Percentiles rank a stretch among this genome's conserved stretches.
Evolutionary conservation across 2,797 vertebrate species (phyloP).

Genomic region (Poeciliopsis paucimaculata): DNA sequence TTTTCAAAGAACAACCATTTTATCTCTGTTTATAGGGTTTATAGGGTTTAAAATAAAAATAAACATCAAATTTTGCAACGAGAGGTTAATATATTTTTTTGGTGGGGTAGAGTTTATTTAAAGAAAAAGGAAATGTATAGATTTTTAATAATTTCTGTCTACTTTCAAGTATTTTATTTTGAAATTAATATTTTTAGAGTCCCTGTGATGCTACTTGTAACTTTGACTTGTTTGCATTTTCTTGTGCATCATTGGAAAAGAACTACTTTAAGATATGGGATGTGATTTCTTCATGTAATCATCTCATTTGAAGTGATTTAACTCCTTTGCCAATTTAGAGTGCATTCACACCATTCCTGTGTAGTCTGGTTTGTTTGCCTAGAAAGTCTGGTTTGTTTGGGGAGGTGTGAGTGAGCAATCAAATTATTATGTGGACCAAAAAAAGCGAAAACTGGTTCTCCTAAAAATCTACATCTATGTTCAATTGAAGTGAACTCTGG

Average conservation of each 20-base stretch:
- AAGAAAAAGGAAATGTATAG: not conserved
- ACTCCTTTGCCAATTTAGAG: not conserved
- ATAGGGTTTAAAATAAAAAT: no score
- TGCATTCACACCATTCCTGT: no score
- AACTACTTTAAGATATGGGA: not conserved
- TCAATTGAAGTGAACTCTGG: not conserved
- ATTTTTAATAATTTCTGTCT: not conserved
- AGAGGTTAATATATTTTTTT: no score
- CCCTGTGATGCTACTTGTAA: not conserved
- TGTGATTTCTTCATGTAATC: not conserved
- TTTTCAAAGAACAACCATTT: no score
- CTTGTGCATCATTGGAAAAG: not conserved
- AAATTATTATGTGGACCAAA: no score
- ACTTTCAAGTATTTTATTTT: not conserved
- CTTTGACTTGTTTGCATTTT: not conserved
- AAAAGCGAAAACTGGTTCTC: no score
- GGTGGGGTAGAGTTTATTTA: not conserved
- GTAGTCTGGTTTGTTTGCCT: no score
- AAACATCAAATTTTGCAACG: no score
- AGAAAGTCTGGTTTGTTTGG: no score
- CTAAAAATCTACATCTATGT: no score
- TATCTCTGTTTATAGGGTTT: no score
- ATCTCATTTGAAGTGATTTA: not conserved
- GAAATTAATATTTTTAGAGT: not conserved
- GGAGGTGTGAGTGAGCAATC: no score